Conservation (phyloP, 2,797 vertebrate species). For the Melanotaenia pygmaea region DNA sequence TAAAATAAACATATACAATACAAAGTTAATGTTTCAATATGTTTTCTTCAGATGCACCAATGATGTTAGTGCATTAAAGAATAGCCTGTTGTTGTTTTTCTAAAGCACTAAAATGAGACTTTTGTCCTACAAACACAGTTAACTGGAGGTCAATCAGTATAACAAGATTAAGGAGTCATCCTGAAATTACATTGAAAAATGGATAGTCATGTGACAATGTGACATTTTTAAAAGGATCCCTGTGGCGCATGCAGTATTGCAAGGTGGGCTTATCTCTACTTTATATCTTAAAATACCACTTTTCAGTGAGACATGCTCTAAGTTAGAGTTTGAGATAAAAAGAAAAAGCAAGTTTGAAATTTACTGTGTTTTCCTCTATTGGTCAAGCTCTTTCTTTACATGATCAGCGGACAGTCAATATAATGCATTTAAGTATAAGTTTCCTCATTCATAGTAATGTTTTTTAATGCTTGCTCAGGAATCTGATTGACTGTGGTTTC, state of each 20-base stretch:
- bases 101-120: not conserved
- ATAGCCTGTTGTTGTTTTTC: not conserved
- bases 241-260: not conserved
- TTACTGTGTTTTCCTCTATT: not conserved
- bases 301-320: not conserved
- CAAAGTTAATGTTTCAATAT: not conserved
- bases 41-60: not conserved
- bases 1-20: too few species aligned
- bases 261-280: not conserved
- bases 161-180: slow-evolving; percentile 8
- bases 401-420: not conserved
- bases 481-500: not conserved
- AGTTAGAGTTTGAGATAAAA: not conserved
- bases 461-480: not conserved
- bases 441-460: not conserved
- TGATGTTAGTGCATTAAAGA: too few species aligned
- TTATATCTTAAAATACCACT: not conserved
- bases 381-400: not conserved
- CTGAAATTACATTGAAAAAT: slow-evolving; percentile 12
- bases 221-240: not conserved
- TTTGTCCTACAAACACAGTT: slow-evolving; percentile 13
- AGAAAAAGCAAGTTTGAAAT: slow-evolving; percentile 1
- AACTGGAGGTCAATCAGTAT: not conserved
- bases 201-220: slow-evolving; percentile 3
- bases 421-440: not conserved